Evolutionary conservation across 2,888 invertebrate genomes (phyloP).

Genomic region (Portevinia maculata): DNA sequence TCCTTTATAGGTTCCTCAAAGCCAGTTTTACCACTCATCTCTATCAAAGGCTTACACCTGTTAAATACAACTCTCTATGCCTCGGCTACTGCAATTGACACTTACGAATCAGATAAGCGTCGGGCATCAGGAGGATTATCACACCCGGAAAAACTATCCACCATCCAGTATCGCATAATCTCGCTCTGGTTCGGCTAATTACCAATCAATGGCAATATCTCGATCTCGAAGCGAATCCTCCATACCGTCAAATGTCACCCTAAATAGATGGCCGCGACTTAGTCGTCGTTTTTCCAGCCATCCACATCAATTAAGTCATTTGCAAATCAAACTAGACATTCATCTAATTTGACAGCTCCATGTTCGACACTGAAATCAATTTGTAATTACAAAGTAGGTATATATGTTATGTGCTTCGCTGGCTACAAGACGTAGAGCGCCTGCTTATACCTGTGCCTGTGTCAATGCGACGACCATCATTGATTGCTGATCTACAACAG

Average conservation of each 20-base stretch:
- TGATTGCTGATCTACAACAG: constrained; percentile 73
- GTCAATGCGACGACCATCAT: constrained; percentile 70
- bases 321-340: constrained; percentile 74
- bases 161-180: constrained; percentile 23
- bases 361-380: constrained; percentile 75
- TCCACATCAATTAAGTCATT: constrained; percentile 74
- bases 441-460: constrained; percentile 46
- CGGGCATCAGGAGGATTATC: constrained; percentile 18
- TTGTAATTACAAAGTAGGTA: constrained; percentile 73
- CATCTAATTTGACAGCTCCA: constrained; percentile 74
- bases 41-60: constrained; percentile 8
- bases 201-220: constrained; percentile 33
- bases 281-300: constrained; percentile 60
- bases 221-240: constrained; percentile 11
- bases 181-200: constrained; percentile 2
- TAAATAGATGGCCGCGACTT: constrained; percentile 47
- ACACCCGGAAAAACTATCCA: constrained; percentile 43
- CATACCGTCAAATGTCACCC: constrained; percentile 49
- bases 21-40: not conserved
- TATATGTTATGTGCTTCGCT: constrained; percentile 27
- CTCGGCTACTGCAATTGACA: constrained; percentile 26
- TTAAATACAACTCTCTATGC: constrained; percentile 1
- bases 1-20: too few relatives aligned
- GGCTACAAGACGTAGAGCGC: constrained; percentile 13
- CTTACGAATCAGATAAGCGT: not conserved